Base-by-base conservation (phyloP, 92 coral and sea anemone genomes). In the Pocillopora meandrina region DNA sequence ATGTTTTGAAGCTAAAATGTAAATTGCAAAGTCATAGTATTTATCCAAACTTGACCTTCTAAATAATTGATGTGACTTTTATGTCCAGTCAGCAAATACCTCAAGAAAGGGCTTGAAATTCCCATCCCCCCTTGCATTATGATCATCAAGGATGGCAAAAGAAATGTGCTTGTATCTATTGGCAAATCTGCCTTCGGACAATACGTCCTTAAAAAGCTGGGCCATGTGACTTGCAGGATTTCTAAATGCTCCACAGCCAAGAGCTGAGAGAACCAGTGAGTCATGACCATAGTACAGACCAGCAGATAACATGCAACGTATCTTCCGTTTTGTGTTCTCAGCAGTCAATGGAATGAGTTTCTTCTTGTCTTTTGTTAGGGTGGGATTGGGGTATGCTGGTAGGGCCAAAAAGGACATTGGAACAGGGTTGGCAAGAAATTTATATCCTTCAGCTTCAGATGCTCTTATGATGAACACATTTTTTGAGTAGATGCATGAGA, bases 161-260 rank as follows among this genome's bases (percentile, higher is more conserved):
- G 98, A 90, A 70, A 94, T 92, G 59, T 90, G 91, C 21, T 71
- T 90, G 79, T 84, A 94, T 59, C 84, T 85, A 61, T 92, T 85
- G 36, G 42, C 73, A 79, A 94, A 92, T 76, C 58, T 80, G 5
- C 74, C 70, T 55, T 94, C 98, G 56, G 61, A 73, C 17, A 94
- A 67, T 15, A 94, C 91, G 33, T 87, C 93, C 73, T 87, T 87
- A 52, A 94, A 94, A 20, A 94, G 84, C 80, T 86, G 84, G 23
- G 98, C 98, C 62, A 94, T 60, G 81, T 94, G 98, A 35, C 82
- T 60, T 13, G 98, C 92, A 12, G 98, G 98, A 74, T 94, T 94
- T 78, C 98, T 77, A 62, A 94, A 94, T 63, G 98, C 98, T 5
- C 98, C 98, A 80, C 98, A 94, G 2, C 98, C 98, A 91, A 93